phyloP scores from a whole-genome alignment of 2,797 vertebrate genomes.

The Phoeniculus purpureus region DNA sequence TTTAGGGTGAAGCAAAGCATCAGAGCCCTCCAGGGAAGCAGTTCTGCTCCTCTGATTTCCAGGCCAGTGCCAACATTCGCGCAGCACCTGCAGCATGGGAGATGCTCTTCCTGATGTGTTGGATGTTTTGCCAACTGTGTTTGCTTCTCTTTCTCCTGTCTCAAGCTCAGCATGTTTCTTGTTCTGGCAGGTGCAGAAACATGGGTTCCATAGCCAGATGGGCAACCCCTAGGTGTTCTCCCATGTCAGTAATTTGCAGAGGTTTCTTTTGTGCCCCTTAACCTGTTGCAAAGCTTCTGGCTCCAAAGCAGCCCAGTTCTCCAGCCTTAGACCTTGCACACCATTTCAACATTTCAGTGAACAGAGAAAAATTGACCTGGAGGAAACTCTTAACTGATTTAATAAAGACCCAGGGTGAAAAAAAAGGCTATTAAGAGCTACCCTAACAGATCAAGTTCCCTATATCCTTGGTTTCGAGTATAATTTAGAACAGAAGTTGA shows the following conservation, averaged over 20 bases:
- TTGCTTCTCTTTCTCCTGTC: neutral
- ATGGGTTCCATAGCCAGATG: neutral
- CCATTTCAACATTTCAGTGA: neutral
- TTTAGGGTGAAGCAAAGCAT: neutral
- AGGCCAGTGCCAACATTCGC: neutral
- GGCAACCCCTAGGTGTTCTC: neutral
- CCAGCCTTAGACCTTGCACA: neutral
- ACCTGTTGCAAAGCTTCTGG: neutral
- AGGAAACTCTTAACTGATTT: neutral
- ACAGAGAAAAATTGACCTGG: neutral
- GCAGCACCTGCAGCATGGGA: neutral
- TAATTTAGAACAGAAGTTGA: conserved; percentile 35
- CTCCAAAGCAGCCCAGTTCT: neutral
- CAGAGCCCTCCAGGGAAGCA: neutral
- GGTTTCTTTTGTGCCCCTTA: neutral
- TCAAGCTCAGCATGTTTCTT: neutral
- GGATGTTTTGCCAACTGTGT: neutral
- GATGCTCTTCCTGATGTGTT: neutral
- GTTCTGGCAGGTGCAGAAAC: conserved; percentile 6
- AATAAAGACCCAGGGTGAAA: neutral
- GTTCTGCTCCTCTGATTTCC: neutral
- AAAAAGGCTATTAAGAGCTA: neutral
- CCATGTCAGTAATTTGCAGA: conserved; percentile 12
- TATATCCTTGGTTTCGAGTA: conserved; percentile 36
- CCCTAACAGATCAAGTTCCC: neutral